Evolutionary conservation across 2,797 vertebrate genomes (phyloP).

Genomic region (Anolis apletophallus): DNA sequence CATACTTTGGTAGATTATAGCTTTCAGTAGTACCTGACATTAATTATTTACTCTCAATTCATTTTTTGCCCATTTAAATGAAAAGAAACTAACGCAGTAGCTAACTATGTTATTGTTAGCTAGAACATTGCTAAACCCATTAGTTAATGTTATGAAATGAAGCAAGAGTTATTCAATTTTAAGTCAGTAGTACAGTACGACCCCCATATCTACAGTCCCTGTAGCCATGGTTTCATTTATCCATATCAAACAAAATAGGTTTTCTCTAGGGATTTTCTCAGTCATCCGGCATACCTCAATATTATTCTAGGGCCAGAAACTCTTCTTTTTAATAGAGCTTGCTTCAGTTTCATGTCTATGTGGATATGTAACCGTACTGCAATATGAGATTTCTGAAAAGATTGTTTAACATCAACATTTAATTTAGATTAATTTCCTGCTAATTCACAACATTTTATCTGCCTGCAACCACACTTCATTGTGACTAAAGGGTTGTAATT

Average conservation of each 20-base stretch:
- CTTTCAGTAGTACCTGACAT: neutral
- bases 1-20: neutral
- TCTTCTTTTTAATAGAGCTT: too few species aligned
- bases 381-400: neutral
- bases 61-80: neutral
- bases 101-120: neutral
- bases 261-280: too few species aligned
- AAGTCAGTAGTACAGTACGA: slow-evolving; percentile 12
- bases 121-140: neutral
- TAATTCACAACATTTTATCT: slow-evolving; percentile 4
- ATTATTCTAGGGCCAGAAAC: too few species aligned
- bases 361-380: too few species aligned
- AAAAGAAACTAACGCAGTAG: neutral
- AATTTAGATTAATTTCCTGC: slow-evolving; percentile 2
- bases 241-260: too few species aligned
- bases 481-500: slow-evolving; percentile 5
- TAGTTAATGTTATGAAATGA: neutral
- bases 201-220: too few species aligned
- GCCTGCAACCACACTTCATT: slow-evolving; percentile 1
- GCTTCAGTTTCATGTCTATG: too few species aligned
- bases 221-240: too few species aligned
- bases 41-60: neutral
- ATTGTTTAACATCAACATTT: neutral
- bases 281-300: too few species aligned
- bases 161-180: slow-evolving; percentile 32